Evolutionary conservation across 2,797 vertebrate species (phyloP).

Genomic region (Amniataba percoides): DNA sequence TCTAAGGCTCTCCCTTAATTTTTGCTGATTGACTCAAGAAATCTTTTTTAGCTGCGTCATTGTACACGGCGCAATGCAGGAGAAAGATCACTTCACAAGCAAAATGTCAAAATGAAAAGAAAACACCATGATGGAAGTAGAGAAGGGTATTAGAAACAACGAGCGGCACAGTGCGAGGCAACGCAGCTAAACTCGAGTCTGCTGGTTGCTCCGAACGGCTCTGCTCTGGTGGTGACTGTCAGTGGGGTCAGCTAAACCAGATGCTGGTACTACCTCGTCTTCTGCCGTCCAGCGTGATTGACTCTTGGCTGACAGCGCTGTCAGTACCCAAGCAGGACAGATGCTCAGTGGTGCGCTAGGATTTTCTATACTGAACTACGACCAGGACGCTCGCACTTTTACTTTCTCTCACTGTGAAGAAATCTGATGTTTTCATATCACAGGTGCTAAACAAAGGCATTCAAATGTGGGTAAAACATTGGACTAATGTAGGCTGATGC

Average conservation of each 20-base stretch:
- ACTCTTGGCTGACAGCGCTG: slow-evolving; percentile 4
- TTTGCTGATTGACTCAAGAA: too few relatives aligned
- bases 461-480: neutral
- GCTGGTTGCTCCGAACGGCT: neutral
- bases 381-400: neutral
- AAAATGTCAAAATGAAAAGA: neutral
- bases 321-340: neutral
- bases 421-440: neutral
- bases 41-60: neutral
- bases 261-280: neutral
- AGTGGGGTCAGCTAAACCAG: slow-evolving; percentile 13
- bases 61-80: neutral
- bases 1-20: too few relatives aligned
- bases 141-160: neutral
- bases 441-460: neutral
- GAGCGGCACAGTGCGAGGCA: neutral
- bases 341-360: neutral
- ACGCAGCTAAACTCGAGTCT: neutral
- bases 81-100: neutral
- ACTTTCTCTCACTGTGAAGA: neutral
- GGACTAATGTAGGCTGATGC: neutral
- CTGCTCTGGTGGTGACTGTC: slow-evolving; percentile 3
- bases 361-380: neutral
- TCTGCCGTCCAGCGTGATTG: neutral
- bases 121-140: neutral